These are phyloP conservation scores for Heteropelma amictum DNA, from an alignment of 2,888 invertebrate species.

Conservation along the genomic window DNA sequence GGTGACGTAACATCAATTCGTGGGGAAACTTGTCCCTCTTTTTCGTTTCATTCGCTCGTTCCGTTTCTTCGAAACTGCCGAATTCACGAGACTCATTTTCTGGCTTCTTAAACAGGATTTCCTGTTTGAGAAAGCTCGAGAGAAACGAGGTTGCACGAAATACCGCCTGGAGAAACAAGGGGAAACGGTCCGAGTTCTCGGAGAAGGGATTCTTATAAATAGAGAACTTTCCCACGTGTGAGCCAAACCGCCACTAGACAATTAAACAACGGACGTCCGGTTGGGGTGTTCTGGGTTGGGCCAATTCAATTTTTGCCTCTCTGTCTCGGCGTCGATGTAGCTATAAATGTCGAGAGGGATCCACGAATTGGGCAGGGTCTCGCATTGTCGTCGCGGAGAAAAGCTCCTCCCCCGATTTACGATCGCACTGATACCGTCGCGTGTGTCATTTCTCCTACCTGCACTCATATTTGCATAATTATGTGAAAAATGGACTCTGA, in stretches of 20 bases:
- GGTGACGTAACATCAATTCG: slow-evolving; percentile 19
- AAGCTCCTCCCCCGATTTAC: slow-evolving; percentile 1
- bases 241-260: slow-evolving; percentile 63
- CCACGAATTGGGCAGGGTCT: slow-evolving; percentile 45
- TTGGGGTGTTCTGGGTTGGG: slow-evolving; percentile 49
- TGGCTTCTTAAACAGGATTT: slow-evolving; percentile 66
- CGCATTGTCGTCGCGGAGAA: slow-evolving; percentile 52
- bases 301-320: slow-evolving; percentile 17
- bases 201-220: slow-evolving; percentile 65
- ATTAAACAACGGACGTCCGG: slow-evolving; percentile 74
- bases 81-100: slow-evolving; percentile 58
- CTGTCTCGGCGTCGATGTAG: slow-evolving; percentile 20
- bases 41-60: neutral
- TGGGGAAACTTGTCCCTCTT: neutral
- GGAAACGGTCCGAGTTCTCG: slow-evolving; percentile 34
- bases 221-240: slow-evolving; percentile 71
- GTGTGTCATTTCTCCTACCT: neutral
- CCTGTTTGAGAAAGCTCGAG: slow-evolving; percentile 63
- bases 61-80: slow-evolving; percentile 24
- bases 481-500: slow-evolving; percentile 30
- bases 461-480: slow-evolving; percentile 36
- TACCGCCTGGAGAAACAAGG: slow-evolving; percentile 1
- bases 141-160: slow-evolving; percentile 1
- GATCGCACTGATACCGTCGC: neutral
- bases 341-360: slow-evolving; percentile 33